phyloP scores from a whole-genome alignment of 2,888 invertebrate genomes.

The Pollenia griseotomentosa region DNA sequence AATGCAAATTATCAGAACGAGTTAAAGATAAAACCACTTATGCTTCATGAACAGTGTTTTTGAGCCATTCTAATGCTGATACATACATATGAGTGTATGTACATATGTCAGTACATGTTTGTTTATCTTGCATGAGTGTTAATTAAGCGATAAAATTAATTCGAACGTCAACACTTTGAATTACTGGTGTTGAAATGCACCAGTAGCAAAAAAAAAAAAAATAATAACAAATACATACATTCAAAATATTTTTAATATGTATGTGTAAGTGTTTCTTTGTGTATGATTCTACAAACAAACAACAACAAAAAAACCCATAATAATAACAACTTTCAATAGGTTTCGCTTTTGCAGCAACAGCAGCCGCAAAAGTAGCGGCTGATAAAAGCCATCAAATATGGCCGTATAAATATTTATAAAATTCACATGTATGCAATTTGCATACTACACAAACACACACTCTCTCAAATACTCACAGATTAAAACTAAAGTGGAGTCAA shows the following conservation, averaged over 20 bases:
- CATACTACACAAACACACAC: slow-evolving; percentile 46
- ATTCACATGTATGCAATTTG: slow-evolving; percentile 59
- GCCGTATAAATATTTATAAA: slow-evolving; percentile 61
- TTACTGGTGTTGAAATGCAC: slow-evolving; percentile 69
- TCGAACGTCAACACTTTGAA: slow-evolving; percentile 83
- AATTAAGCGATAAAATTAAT: slow-evolving; percentile 84
- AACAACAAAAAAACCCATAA: too few relatives aligned
- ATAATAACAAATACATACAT: slow-evolving; percentile 37
- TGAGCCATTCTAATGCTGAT: too few relatives aligned
- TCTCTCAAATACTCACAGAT: slow-evolving; percentile 3
- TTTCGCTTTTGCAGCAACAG: slow-evolving; percentile 44
- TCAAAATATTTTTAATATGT: not conserved
- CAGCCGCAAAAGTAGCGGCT: slow-evolving; percentile 48
- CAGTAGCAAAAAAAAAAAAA: slow-evolving; percentile 53
- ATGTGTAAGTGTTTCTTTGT: not conserved
- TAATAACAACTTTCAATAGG: slow-evolving; percentile 43
- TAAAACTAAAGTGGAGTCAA: slow-evolving; percentile 21
- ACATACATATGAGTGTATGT: slow-evolving; percentile 4
- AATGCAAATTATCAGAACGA: too few relatives aligned
- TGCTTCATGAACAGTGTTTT: too few relatives aligned
- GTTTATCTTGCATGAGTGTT: slow-evolving; percentile 76
- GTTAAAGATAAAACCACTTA: too few relatives aligned
- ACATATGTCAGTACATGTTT: slow-evolving; percentile 4
- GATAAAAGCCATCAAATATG: slow-evolving; percentile 72
- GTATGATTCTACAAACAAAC: slow-evolving; percentile 13